Conservation (phyloP, 2,113 vertebrate species). For the Dicentrarchus labrax region DNA sequence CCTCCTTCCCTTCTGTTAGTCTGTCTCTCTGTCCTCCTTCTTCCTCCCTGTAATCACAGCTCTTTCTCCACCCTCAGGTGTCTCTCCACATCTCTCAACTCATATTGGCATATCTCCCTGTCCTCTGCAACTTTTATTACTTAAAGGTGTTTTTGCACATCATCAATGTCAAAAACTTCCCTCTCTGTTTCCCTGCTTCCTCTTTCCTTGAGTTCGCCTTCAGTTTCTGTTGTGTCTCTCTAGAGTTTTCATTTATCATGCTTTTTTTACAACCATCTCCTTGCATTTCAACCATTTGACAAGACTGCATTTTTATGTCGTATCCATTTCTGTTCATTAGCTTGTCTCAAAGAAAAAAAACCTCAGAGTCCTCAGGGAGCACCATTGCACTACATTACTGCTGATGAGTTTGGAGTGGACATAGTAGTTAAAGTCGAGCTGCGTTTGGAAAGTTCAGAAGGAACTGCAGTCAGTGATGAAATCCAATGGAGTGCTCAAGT, state of each 20-base stretch:
- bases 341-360: constrained; percentile 1
- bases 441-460: constrained; percentile 23
- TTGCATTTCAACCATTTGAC: neutral
- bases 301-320: neutral
- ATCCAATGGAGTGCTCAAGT: constrained; percentile 1
- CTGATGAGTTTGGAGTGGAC: constrained; percentile 11
- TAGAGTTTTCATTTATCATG: neutral
- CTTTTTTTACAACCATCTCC: neutral
- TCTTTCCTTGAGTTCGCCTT: neutral
- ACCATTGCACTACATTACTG: neutral
- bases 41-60: neutral
- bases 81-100: constrained; percentile 6
- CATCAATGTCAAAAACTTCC: neutral
- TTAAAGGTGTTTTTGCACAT: constrained; percentile 12
- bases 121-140: constrained; percentile 9
- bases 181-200: neutral
- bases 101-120: neutral
- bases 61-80: constrained; percentile 21
- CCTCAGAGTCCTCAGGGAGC: neutral
- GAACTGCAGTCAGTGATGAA: constrained; percentile 39
- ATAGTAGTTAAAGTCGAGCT: neutral
- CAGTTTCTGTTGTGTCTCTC: neutral
- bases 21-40: constrained; percentile 8
- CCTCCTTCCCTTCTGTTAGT: constrained; percentile 18
- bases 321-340: constrained; percentile 3